Base-by-base conservation (phyloP, 2,113 vertebrate genomes). In the Cebus imitator region DNA sequence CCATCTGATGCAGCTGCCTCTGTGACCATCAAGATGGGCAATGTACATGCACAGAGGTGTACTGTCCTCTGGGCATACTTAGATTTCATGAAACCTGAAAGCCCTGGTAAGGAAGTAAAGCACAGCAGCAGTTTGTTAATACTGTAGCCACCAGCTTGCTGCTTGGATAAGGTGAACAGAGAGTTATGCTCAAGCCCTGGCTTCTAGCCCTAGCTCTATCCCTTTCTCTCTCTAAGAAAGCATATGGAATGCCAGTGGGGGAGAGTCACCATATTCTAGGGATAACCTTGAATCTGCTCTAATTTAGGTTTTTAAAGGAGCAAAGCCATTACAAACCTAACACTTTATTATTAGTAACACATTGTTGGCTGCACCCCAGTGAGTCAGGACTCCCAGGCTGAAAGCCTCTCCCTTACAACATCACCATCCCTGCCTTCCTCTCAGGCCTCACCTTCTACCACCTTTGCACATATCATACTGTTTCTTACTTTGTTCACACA, bases 211-310 rank as follows among this genome's bases (percentile, higher is more conserved):
- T 64, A 5, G 43, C 66, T 95, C 43, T 35, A 78, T 85, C 72
- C 66, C 35, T 91, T 70, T 91, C 90, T 68, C 73, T 95, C 68
- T 95, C 66, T 93, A 79, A 86, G 75, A 96, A 96, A 97, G 79
- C 97, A 97, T 97, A 96, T 97, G 97, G 97, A 79, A 96, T 75
- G 79, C 86, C 95, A 95, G 96, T 91, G 86, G 97, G 96, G 82
- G 72, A 97, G 50, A 93, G 70, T 48, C 94, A 93, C 86, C 78
- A 43, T 11, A 21, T 95, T 91, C 86, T 32, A 82, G 83, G 83
- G 94, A 82, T 97, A 92, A 98, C 97, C 95, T 98, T 97, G 97
- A 94, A 90, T 94, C 79, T 55, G 66, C 52, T 94, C 91, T 93
- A 78, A 85, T 78, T 92, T 86, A 50, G 72, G 21, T 72, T 86